Evolutionary conservation across 2,113 vertebrate genomes (phyloP).

Genomic region (Dermatemys mawii): DNA sequence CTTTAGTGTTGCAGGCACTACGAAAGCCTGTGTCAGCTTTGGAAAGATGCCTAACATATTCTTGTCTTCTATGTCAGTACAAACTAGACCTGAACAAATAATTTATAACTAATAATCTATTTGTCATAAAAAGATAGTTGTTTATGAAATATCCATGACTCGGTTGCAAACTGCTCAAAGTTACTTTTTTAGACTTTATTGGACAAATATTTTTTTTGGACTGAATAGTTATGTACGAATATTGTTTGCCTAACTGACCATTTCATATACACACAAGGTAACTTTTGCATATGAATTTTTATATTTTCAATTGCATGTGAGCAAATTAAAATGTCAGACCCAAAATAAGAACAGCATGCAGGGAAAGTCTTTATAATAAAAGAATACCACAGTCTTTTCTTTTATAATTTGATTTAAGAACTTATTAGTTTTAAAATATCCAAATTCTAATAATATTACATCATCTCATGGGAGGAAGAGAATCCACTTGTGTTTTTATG

Average conservation of each 20-base stretch:
- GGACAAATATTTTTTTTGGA: background rate
- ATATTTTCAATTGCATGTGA: rapidly evolving
- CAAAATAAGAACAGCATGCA: background rate
- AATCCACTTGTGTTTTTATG: background rate
- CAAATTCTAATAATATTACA: background rate
- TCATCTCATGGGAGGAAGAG: background rate
- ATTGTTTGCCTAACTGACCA: background rate
- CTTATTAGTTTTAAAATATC: background rate
- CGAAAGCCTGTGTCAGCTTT: background rate
- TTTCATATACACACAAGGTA: background rate
- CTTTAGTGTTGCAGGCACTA: background rate
- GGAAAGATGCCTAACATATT: background rate
- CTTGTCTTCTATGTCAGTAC: background rate
- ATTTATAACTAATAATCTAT: background rate
- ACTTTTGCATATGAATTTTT: background rate
- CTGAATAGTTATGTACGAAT: background rate
- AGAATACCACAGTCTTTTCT: background rate
- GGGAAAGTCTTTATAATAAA: background rate
- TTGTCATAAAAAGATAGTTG: background rate
- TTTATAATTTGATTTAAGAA: slow-evolving; percentile 7
- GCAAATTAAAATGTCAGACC: background rate
- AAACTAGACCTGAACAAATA: background rate
- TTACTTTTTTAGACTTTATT: background rate
- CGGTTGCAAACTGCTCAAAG: background rate
- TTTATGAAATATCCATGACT: background rate